phyloP scores from a whole-genome alignment of 2,888 invertebrate species.

The Diachrysia chrysitis region DNA sequence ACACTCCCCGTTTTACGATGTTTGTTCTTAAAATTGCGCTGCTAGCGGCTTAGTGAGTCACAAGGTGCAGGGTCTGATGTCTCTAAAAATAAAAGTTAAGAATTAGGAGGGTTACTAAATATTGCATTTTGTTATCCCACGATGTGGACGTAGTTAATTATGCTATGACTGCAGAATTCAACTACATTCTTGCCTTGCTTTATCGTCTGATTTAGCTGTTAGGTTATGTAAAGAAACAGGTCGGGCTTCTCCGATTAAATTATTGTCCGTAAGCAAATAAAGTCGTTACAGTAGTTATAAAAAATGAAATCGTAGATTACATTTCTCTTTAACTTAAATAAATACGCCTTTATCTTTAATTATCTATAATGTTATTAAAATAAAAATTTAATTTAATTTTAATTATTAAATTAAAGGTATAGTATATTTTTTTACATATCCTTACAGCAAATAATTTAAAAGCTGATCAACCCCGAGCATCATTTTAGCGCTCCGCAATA shows the following conservation, averaged over 20 bases:
- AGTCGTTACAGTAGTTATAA: too few species aligned
- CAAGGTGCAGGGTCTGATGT: background rate
- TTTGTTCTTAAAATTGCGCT: slow-evolving; percentile 44
- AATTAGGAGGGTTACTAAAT: background rate
- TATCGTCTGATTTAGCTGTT: too few species aligned
- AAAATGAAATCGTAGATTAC: too few species aligned
- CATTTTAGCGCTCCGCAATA: slow-evolving; percentile 63
- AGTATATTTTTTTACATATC: too few species aligned
- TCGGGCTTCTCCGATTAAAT: too few species aligned
- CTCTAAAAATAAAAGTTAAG: background rate
- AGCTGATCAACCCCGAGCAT: slow-evolving; percentile 21
- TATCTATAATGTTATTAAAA: too few species aligned
- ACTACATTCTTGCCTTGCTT: background rate
- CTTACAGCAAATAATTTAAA: background rate
- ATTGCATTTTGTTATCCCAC: background rate
- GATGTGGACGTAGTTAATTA: background rate
- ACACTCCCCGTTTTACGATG: slow-evolving; percentile 66
- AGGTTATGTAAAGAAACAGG: too few species aligned
- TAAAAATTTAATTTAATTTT: too few species aligned
- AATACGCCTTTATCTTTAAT: too few species aligned
- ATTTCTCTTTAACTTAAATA: too few species aligned
- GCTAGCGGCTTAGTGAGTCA: slow-evolving; percentile 5
- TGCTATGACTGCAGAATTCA: background rate
- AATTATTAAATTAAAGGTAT: too few species aligned
- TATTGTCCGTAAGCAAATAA: too few species aligned